Base-by-base conservation (phyloP, 2,888 invertebrate species). In the Cremastinae sp. region DNA sequence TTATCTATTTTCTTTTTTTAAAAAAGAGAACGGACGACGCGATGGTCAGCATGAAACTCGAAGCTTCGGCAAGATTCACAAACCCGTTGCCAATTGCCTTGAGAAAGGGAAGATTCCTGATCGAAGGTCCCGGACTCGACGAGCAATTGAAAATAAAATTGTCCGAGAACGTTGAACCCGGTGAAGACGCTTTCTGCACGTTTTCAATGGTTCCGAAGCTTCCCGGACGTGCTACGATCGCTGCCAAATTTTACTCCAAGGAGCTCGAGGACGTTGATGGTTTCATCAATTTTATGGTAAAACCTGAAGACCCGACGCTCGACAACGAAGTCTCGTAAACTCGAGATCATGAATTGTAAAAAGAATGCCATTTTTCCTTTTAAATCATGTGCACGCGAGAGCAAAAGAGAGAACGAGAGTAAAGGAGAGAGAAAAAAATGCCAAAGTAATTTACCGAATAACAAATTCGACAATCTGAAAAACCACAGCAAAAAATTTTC, bases 211-310 rank as follows among this genome's bases (percentile, higher is more conserved):
- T 93, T 0, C 96, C 97, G 0, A 94, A 94, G 1, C 93, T 94
- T 89, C 92, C 93, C 0, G 98, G 98, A 0, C 93, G 94, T 41
- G 94, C 95, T 79, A 96, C 96, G 14, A 93, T 98, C 77, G 94
- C 95, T 20, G 97, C 95, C 16, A 97, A 97, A 88, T 98, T 98
- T 90, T 92, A 93, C 59, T 96, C 96, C 9, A 96, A 95, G 83
- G 96, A 98, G 88, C 92, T 98, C 82, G 94, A 94, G 78, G 97
- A 98, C 86, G 96, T 97, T 1, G 97, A 97, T 85, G 97, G 98
- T 0, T 96, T 95, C 90, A 88, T 94, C n/a, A 93, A 94, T 61
- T 94, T 96, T 81, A 93, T 93, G 90, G 95, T 96, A 5, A 91
- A 91, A 78, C 89, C 91, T 3, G 91, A 90, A 12, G 68, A 75